Percentiles rank a stretch among this genome's conserved stretches.
phyloP scores from a whole-genome alignment of 2,113 vertebrate species.

The Carlito syrichta region DNA sequence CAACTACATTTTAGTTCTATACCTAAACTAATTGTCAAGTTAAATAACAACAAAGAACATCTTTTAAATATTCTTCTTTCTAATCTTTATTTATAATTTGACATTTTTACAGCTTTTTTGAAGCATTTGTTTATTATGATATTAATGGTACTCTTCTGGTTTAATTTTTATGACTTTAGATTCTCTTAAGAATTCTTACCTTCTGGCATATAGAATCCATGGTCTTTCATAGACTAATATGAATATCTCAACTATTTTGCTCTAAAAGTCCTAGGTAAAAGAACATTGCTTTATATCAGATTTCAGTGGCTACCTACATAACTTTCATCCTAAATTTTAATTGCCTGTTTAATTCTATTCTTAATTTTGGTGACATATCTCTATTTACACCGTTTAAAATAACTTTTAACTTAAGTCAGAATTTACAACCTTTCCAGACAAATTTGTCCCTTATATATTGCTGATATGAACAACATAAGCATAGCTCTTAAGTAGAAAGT shows the following conservation, averaged over 20 bases:
- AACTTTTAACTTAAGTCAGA: background rate
- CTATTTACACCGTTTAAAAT: background rate
- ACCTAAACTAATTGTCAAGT: background rate
- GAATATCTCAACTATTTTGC: background rate
- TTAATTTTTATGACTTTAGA: background rate
- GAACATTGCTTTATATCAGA: background rate
- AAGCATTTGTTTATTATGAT: background rate
- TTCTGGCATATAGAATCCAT: fast-evolving
- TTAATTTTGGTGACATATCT: background rate
- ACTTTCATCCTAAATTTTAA: background rate
- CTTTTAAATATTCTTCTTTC: background rate
- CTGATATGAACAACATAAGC: background rate
- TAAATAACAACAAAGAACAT: background rate
- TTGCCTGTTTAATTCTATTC: background rate
- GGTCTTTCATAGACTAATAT: background rate
- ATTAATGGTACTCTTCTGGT: background rate
- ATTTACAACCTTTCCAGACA: background rate
- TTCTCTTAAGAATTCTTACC: background rate
- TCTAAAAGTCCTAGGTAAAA: background rate
- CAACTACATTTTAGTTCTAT: background rate
- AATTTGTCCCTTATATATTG: background rate
- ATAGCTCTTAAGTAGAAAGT: background rate
- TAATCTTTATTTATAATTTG: background rate
- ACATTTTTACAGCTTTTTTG: background rate
- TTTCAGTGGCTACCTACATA: background rate